Evolutionary conservation across 2,797 vertebrate genomes (phyloP).

Genomic region (Leuciscus waleckii): DNA sequence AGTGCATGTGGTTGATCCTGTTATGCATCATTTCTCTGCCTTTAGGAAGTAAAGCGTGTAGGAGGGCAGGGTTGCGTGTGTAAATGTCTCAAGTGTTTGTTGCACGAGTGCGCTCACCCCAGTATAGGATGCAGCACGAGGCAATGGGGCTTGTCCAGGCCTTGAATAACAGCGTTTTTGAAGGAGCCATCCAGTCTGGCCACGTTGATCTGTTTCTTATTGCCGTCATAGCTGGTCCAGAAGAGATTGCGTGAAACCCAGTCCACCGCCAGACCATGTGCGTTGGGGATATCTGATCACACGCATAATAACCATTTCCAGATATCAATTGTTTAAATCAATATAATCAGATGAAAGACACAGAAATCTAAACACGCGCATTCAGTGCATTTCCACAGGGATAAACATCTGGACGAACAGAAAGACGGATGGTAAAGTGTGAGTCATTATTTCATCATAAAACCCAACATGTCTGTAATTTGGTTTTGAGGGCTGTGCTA

Average conservation of each 20-base stretch:
- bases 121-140: slow-evolving; percentile 89
- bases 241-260: slow-evolving; percentile 90
- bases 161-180: slow-evolving; percentile 95
- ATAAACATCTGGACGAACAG: neutral
- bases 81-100: neutral
- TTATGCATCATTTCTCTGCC: slow-evolving; percentile 3
- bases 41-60: slow-evolving; percentile 7
- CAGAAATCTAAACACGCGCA: neutral
- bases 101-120: slow-evolving; percentile 79
- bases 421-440: neutral
- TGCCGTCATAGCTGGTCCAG: slow-evolving; percentile 89
- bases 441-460: slow-evolving; percentile 31
- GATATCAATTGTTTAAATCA: neutral
- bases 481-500: slow-evolving; percentile 33
- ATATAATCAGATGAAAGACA: neutral
- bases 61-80: neutral
- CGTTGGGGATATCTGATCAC: slow-evolving; percentile 82
- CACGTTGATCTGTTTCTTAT: slow-evolving; percentile 97
- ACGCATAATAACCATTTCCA: neutral
- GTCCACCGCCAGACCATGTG: slow-evolving; percentile 85
- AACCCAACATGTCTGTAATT: slow-evolving; percentile 35
- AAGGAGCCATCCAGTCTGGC: slow-evolving; percentile 95
- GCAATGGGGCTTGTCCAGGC: slow-evolving; percentile 93
- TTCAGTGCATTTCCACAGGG: slow-evolving; percentile 11
- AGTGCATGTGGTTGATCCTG: slow-evolving; percentile 3